Evolutionary conservation across 2,797 vertebrate genomes (phyloP).

Genomic region (Myotis daubentonii): DNA sequence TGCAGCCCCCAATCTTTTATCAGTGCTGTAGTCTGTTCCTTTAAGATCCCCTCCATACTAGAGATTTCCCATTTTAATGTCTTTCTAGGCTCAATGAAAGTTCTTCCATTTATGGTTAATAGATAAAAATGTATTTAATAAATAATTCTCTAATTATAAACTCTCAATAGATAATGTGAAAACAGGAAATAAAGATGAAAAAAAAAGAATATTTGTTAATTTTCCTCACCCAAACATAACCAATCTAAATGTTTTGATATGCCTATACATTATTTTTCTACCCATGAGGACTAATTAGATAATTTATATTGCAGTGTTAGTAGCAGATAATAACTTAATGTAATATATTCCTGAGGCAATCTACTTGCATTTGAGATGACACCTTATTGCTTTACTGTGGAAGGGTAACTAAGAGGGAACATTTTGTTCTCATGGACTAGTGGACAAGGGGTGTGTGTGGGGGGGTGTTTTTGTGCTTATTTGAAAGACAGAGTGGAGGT

Average conservation of each 20-base stretch:
- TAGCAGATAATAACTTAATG: not conserved
- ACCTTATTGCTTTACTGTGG: not conserved
- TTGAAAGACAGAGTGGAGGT: not conserved
- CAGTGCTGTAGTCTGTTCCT: not conserved
- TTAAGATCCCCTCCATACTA: not conserved
- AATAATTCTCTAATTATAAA: slow-evolving; percentile 23
- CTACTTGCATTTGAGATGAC: not conserved
- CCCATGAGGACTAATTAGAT: not conserved
- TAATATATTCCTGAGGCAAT: not conserved
- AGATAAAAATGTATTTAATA: not conserved
- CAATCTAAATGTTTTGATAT: not conserved
- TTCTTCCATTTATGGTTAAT: not conserved
- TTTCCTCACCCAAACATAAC: not conserved
- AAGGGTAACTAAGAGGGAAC: not conserved
- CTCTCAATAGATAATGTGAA: not conserved
- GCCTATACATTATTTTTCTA: slow-evolving; percentile 1
- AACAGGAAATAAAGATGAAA: not conserved
- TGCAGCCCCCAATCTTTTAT: rapidly evolving
- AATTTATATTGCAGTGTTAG: slow-evolving; percentile 1
- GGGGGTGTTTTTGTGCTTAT: not conserved
- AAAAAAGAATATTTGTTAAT: not conserved
- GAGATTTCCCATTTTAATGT: not conserved
- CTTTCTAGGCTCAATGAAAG: not conserved
- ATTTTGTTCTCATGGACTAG: not conserved
- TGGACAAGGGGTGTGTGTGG: not conserved